phyloP scores from a whole-genome alignment of 2,113 vertebrate genomes.

The Ibidorhyncha struthersii region DNA sequence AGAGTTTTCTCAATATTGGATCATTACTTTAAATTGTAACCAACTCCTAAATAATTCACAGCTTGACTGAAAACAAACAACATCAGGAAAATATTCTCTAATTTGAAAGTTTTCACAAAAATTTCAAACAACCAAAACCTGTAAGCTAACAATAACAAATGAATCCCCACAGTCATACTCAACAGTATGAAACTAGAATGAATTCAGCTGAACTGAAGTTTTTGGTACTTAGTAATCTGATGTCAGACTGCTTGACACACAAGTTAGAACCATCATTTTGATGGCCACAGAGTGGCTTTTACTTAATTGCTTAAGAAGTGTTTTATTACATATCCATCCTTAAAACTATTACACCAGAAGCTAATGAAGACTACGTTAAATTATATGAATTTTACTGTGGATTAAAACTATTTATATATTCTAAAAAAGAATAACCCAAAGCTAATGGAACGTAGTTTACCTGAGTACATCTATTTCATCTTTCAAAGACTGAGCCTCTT shows the following conservation, averaged over 20 bases:
- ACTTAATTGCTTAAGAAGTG: neutral
- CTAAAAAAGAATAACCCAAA: neutral
- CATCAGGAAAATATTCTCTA: neutral
- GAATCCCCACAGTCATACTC: neutral
- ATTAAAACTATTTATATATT: neutral
- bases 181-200: neutral
- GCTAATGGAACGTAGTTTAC: slow-evolving; percentile 52
- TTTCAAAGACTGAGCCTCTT: slow-evolving; percentile 91
- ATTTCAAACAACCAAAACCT: neutral
- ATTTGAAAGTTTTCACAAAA: neutral
- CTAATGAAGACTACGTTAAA: neutral
- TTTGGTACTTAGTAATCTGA: neutral
- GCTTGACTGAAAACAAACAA: neutral
- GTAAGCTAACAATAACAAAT: neutral
- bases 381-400: neutral
- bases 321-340: neutral
- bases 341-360: neutral
- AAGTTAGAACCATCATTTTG: neutral
- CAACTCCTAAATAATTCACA: neutral
- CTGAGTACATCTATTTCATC: slow-evolving; percentile 93
- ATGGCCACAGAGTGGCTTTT: neutral
- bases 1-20: neutral
- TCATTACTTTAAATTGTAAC: neutral
- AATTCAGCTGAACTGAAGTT: neutral
- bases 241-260: neutral